A percentile compares a stretch with the other conserved stretches of the same genome.
Evolutionary conservation across 1,140 invertebrate species (phyloP).

Genomic region (Micrasema longulum): DNA sequence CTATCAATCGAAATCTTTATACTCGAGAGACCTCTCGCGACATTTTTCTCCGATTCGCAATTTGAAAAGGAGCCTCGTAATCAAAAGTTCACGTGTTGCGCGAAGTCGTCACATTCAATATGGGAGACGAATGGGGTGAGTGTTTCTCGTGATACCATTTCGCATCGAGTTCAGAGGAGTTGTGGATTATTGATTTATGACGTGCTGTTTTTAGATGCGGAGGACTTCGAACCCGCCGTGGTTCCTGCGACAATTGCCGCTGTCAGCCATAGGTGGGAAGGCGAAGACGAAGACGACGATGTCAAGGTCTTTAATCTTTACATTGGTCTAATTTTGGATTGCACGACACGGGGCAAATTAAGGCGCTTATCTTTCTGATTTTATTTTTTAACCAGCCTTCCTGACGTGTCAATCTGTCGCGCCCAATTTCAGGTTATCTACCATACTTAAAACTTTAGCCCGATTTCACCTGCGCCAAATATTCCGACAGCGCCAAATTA

Average conservation of each 20-base stretch:
- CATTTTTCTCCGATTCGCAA: slow-evolving; percentile 36
- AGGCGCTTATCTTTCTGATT: slow-evolving; percentile 7
- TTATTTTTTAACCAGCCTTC: not conserved
- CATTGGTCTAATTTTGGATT: slow-evolving; percentile 14
- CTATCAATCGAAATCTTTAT: slow-evolving; percentile 29
- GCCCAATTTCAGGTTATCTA: slow-evolving; percentile 29
- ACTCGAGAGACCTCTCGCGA: slow-evolving; percentile 39
- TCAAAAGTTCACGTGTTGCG: slow-evolving; percentile 39
- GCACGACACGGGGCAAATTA: slow-evolving; percentile 17
- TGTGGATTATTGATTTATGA: slow-evolving; percentile 4
- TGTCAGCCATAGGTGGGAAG: slow-evolving; percentile 86
- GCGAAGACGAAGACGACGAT: slow-evolving; percentile 87
- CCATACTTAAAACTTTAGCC: too few relatives aligned
- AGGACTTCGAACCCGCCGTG: slow-evolving; percentile 63
- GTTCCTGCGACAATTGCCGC: slow-evolving; percentile 59
- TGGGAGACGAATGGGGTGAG: slow-evolving; percentile 68
- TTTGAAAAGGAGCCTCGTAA: slow-evolving; percentile 34
- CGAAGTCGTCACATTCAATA: slow-evolving; percentile 53
- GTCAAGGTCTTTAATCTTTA: slow-evolving; percentile 78
- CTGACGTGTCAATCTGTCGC: slow-evolving; percentile 23
- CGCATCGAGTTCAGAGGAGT: not conserved
- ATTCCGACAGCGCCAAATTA: too few relatives aligned
- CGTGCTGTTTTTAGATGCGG: slow-evolving; percentile 59
- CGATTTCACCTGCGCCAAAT: too few relatives aligned
- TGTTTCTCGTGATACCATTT: slow-evolving; percentile 36